Percentiles rank a stretch among this genome's conserved stretches.
Evolutionary conservation across 37 sponge, comb jelly and placozoan genomes (phyloP).

Genomic region (Oopsacas minuta): DNA sequence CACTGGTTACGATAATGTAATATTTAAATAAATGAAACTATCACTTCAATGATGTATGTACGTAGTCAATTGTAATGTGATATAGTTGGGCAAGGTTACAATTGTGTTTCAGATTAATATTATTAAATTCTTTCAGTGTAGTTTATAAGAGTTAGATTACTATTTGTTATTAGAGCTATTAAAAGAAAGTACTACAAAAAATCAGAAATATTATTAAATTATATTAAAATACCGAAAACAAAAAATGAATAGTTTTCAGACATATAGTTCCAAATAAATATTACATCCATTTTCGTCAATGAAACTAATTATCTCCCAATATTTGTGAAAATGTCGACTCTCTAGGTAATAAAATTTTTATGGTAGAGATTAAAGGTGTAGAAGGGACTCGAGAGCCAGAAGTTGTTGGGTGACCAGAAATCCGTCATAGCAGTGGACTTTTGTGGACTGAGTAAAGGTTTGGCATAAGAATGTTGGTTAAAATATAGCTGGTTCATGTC

Average conservation of each 20-base stretch:
- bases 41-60: no score
- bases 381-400: slow-evolving; percentile 10
- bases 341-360: neutral
- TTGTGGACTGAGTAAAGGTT: neutral
- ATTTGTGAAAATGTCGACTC: neutral
- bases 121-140: neutral
- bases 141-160: neutral
- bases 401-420: neutral
- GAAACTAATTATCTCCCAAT: neutral
- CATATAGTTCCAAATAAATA: neutral
- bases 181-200: no score
- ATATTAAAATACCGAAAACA: no score
- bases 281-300: neutral
- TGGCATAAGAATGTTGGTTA: neutral
- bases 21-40: no score
- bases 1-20: no score
- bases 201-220: no score
- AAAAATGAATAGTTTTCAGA: neutral
- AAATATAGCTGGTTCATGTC: slow-evolving; percentile 13
- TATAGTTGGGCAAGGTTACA: no score
- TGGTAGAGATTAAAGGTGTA: slow-evolving; percentile 12
- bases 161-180: no score
- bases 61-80: no score
- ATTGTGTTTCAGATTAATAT: no score
- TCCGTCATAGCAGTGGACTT: neutral